A percentile compares a stretch with the other conserved stretches of the same genome.
These are phyloP conservation scores for Scolopax bukidnonensis DNA, from an alignment of 2,797 vertebrate genomes.

Conservation along the genomic window DNA sequence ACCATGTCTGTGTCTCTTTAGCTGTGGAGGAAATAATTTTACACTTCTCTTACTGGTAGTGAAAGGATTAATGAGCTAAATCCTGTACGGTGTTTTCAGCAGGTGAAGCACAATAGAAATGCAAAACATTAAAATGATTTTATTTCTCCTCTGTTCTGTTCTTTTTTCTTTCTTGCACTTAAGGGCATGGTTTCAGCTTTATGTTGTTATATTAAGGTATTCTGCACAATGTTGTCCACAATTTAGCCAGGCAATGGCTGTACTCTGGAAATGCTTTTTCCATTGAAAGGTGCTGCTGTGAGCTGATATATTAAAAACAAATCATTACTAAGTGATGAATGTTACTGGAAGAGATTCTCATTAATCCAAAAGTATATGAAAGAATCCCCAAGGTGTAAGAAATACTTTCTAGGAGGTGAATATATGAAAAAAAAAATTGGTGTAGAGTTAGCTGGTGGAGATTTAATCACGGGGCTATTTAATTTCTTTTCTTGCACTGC, in stretches of 20 bases:
- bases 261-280: conserved; percentile 13
- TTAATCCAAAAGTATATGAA: conserved; percentile 35
- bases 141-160: background rate
- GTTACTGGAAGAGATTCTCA: conserved; percentile 24
- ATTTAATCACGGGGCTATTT: conserved; percentile 36
- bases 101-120: background rate
- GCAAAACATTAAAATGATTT: background rate
- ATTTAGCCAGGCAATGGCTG: background rate
- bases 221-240: background rate
- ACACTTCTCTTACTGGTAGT: background rate
- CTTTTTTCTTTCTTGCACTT: background rate
- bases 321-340: conserved; percentile 41
- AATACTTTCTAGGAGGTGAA: conserved; percentile 27
- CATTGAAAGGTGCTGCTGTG: background rate
- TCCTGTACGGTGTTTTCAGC: background rate
- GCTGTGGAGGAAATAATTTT: background rate
- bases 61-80: background rate
- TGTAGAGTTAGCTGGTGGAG: conserved; percentile 5
- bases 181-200: background rate
- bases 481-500: background rate
- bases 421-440: background rate
- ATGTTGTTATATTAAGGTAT: background rate
- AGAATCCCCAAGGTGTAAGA: conserved; percentile 13
- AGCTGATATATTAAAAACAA: conserved; percentile 7
- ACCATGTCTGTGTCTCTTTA: background rate